These are phyloP conservation scores for Phalloptychus januarius DNA, from an alignment of 2,797 vertebrate species.

Conservation along the genomic window DNA sequence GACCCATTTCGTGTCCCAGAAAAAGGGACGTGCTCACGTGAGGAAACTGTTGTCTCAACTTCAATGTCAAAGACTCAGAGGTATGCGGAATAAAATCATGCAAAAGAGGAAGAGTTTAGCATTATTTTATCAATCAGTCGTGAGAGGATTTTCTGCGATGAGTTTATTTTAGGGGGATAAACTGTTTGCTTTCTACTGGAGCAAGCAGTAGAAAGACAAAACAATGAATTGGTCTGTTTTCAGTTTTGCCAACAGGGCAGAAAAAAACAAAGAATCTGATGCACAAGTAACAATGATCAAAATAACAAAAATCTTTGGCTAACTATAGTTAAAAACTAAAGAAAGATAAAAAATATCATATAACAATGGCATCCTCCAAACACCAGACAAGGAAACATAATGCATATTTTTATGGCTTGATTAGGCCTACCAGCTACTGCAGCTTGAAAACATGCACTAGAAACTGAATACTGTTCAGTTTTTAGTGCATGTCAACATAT, in stretches of 20 bases:
- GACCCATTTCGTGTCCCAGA: too few relatives aligned
- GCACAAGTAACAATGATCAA: neutral
- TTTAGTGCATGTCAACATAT: neutral
- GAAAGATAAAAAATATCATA: neutral
- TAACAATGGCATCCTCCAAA: neutral
- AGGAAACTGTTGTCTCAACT: constrained; percentile 46
- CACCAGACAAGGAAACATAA: neutral
- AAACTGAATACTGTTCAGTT: neutral
- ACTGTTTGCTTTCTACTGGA: neutral
- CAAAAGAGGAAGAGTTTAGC: constrained; percentile 26
- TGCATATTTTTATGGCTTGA: neutral
- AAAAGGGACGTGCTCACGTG: constrained; percentile 1
- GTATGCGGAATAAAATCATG: constrained; percentile 30
- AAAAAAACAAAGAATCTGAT: neutral
- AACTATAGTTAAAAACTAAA: neutral
- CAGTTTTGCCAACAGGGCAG: neutral
- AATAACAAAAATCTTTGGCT: neutral
- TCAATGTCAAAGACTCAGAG: constrained; percentile 53
- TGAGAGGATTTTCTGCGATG: neutral
- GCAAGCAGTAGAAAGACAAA: neutral
- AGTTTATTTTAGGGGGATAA: neutral
- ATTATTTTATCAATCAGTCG: constrained; percentile 24
- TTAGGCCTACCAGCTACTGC: neutral
- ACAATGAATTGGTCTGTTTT: neutral
- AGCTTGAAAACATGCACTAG: neutral